Evolutionary conservation across 2,113 vertebrate species (phyloP).

Genomic region (Dipodomys ordii): DNA sequence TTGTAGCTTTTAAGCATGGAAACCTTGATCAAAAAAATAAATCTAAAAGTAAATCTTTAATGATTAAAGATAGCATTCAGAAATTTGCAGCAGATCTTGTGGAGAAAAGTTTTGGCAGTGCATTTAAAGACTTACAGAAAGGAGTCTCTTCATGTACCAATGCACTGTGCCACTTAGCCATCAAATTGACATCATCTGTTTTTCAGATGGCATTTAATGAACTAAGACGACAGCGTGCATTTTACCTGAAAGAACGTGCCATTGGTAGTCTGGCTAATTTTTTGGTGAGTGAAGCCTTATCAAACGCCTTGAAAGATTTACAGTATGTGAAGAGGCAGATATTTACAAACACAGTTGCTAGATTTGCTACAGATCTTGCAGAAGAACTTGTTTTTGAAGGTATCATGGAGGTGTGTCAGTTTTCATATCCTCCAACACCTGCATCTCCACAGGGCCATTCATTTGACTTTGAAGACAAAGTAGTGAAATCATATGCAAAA

Average conservation of each 20-base stretch:
- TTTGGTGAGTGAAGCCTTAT: constrained; percentile 94
- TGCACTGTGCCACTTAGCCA: constrained; percentile 94
- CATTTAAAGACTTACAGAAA: constrained; percentile 96
- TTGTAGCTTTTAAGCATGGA: constrained; percentile 66
- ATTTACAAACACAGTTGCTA: constrained; percentile 93
- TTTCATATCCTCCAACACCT: constrained; percentile 94
- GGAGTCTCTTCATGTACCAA: constrained; percentile 96
- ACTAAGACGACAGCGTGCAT: constrained; percentile 93
- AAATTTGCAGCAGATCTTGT: constrained; percentile 96
- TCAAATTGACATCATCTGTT: constrained; percentile 94
- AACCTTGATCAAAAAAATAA: constrained; percentile 83
- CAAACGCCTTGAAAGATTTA: constrained; percentile 94
- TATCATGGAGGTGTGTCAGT: constrained; percentile 99
- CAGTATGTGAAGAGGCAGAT: constrained; percentile 95
- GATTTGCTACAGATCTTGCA: constrained; percentile 95
- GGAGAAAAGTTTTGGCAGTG: constrained; percentile 95
- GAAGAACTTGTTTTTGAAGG: constrained; percentile 99
- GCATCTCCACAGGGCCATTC: constrained; percentile 85
- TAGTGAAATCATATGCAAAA: constrained; percentile 95
- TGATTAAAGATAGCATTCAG: constrained; percentile 95
- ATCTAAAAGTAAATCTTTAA: constrained; percentile 90
- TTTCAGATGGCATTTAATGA: constrained; percentile 99
- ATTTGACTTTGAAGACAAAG: constrained; percentile 92
- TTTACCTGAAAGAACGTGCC: constrained; percentile 93
- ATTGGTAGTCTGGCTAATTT: constrained; percentile 94